Conservation (phyloP, 2,888 invertebrate genomes). For the Noctua comes region DNA sequence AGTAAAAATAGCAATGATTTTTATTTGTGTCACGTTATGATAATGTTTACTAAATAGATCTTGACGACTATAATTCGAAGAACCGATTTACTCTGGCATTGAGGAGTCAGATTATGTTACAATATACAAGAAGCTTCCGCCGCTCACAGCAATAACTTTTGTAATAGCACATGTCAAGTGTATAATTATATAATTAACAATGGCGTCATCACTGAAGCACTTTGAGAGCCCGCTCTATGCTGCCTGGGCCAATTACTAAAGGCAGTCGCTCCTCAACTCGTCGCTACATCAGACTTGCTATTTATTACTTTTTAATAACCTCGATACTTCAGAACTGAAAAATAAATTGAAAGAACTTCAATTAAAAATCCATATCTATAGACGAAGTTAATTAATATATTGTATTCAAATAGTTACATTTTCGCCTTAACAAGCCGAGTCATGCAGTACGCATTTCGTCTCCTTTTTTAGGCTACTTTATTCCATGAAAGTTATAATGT, state of each 20-base stretch:
- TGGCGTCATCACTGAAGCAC: constrained; percentile 46
- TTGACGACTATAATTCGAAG: background rate
- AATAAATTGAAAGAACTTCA: constrained; percentile 36
- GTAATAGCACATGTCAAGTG: constrained; percentile 48
- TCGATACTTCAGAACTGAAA: constrained; percentile 17
- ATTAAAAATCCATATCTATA: constrained; percentile 18
- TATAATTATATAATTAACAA: constrained; percentile 52
- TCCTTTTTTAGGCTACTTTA: constrained; percentile 27
- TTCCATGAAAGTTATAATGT: constrained; percentile 52
- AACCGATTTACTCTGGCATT: background rate
- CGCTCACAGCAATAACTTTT: constrained; percentile 29
- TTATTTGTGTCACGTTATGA: background rate
- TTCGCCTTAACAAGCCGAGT: background rate
- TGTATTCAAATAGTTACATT: constrained; percentile 17
- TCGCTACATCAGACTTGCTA: constrained; percentile 18
- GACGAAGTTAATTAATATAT: constrained; percentile 29
- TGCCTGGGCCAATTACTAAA: constrained; percentile 30
- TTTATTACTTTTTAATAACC: constrained; percentile 53
- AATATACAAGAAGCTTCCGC: constrained; percentile 3
- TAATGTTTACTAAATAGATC: background rate
- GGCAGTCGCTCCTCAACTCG: constrained; percentile 3
- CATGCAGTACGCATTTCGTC: constrained; percentile 11
- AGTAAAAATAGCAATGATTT: background rate
- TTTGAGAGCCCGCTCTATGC: constrained; percentile 19
- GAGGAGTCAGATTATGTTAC: background rate